These are phyloP conservation scores for Crossaster papposus DNA, from an alignment of 53 echinoderm and acorn worm species.

Conservation along the genomic window DNA sequence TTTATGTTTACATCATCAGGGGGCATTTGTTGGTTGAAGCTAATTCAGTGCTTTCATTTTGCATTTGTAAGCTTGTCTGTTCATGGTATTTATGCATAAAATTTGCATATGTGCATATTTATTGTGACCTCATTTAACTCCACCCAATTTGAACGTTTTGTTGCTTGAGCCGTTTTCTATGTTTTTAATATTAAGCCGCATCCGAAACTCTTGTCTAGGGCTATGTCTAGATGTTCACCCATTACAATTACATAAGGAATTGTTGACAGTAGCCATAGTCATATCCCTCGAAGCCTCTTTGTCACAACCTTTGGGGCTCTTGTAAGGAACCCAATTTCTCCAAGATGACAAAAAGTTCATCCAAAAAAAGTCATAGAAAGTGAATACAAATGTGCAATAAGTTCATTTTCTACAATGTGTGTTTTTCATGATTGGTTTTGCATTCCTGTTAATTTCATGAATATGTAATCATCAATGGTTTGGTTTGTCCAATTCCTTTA, in stretches of 20 bases:
- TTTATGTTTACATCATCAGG: not conserved
- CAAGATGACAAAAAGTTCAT: not conserved
- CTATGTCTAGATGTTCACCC: too few species aligned
- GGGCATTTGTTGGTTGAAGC: not conserved
- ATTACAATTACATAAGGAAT: too few species aligned
- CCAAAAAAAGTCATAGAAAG: not conserved
- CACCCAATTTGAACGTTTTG: not conserved
- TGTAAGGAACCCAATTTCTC: not conserved
- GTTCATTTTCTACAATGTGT: not conserved
- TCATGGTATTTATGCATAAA: not conserved
- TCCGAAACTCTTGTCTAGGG: too few species aligned
- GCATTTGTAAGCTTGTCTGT: not conserved
- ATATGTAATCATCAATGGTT: not conserved
- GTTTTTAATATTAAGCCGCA: not conserved
- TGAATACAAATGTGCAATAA: not conserved
- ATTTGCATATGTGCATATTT: conserved; percentile 21
- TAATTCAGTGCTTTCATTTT: not conserved
- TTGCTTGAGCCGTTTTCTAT: conserved; percentile 21
- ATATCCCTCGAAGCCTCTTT: too few species aligned
- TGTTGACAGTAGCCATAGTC: too few species aligned
- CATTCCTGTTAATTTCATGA: conserved; percentile 7
- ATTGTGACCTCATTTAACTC: conserved; percentile 6
- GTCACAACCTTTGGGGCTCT: too few species aligned
- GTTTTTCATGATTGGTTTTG: not conserved
- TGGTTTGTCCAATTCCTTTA: not conserved